These are phyloP conservation scores for Enoplosus armatus DNA, from an alignment of 2,797 vertebrate genomes.

Conservation along the genomic window DNA sequence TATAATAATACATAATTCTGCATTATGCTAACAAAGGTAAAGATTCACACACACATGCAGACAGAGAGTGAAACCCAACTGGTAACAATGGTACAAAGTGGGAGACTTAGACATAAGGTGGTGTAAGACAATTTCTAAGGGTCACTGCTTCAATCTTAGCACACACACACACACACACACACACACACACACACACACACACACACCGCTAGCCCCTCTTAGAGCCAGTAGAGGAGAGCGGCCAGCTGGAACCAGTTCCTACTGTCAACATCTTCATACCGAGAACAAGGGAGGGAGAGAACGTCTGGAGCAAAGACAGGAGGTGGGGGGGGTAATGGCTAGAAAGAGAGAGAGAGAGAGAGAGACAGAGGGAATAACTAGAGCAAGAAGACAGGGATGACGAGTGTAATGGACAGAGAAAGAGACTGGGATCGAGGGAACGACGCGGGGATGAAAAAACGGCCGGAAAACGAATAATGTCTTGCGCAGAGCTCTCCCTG, in stretches of 20 bases:
- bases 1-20: neutral
- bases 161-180: slow-evolving; percentile 19
- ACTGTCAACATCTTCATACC: slow-evolving; percentile 80
- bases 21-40: slow-evolving; percentile 4
- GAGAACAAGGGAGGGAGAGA: slow-evolving; percentile 36
- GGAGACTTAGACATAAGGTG: slow-evolving; percentile 32
- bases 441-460: slow-evolving; percentile 30
- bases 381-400: slow-evolving; percentile 46
- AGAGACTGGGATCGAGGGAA: slow-evolving; percentile 37
- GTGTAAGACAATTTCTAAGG: slow-evolving; percentile 34
- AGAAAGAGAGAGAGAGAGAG: slow-evolving; percentile 21
- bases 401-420: slow-evolving; percentile 52
- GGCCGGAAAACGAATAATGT: slow-evolving; percentile 52
- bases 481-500: slow-evolving; percentile 76
- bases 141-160: slow-evolving; percentile 33
- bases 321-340: slow-evolving; percentile 5
- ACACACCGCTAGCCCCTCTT: slow-evolving; percentile 13
- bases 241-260: slow-evolving; percentile 79
- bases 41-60: slow-evolving; percentile 1
- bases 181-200: slow-evolving; percentile 17
- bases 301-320: slow-evolving; percentile 10
- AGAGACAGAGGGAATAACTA: slow-evolving; percentile 29
- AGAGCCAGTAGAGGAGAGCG: slow-evolving; percentile 56
- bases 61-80: neutral
- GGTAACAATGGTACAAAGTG: slow-evolving; percentile 16